Base-by-base conservation (phyloP, 1,140 invertebrate species). In the Amyelois transitella region DNA sequence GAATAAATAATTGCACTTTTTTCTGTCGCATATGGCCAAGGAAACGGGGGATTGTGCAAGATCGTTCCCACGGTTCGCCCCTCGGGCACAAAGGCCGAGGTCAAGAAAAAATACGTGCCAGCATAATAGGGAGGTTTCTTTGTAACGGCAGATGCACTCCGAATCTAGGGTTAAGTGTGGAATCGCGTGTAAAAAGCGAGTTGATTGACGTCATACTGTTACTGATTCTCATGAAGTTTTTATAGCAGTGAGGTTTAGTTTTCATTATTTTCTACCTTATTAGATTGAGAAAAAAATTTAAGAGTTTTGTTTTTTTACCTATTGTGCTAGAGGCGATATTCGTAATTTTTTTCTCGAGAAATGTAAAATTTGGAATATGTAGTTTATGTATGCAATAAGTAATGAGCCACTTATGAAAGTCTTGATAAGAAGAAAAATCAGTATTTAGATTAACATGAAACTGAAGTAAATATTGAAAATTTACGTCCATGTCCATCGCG, bases 1-100 rank as follows among this genome's bases (percentile, higher is more conserved):
- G 81, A 83, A 86, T 84, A 86, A 86, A 86, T 85, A 85, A 87
- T 87, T 87, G 84, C 79, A 86, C 79, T 87, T 87, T 87, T 87
- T 87, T 87, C 82, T 84, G 81, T 83, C 82, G 76, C 84, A 87
- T 84, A 86, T 87, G 82, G 81, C 84, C 77, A 82, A 87, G 82
- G 82, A 85, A 83, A 75, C 74, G 74, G 76, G 66, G 78, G 74
- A 80, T 86, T 83, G 77, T 74, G 75, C 79, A 81, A 81, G 72
- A 81, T 72, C 75, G 75, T 85, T 87, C 84, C 84, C 84, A 87
- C 84, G 84, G 74, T 84, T 83, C 72, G 78, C 83, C 81, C 80
- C 78, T 69, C 68, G 69, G 75, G 74, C 71, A 84, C 74, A 80
- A 81, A 81, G 80, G 72, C 73, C 63, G 78, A 75, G 84, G 81